A percentile compares a stretch with the other conserved stretches of the same genome.
Conservation (phyloP, 2,797 vertebrate species). For the Ctenochaetus hawaiiensis region DNA sequence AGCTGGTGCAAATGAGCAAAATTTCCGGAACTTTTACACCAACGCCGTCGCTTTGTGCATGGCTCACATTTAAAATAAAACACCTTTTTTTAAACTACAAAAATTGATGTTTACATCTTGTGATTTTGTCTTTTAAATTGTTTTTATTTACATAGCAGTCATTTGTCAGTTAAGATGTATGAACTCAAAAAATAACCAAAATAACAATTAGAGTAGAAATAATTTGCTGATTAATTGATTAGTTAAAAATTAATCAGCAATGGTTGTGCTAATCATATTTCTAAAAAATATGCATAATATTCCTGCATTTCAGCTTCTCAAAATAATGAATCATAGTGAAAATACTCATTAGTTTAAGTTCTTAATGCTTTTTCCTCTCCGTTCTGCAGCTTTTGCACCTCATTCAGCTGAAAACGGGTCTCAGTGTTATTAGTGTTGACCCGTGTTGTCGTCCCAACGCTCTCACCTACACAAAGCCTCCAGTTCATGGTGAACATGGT, state of each 20-base stretch:
- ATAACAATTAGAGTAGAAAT: neutral
- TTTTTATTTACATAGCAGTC: neutral
- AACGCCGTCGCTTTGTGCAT: conserved; percentile 31
- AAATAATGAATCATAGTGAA: neutral
- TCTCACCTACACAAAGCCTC: conserved; percentile 28
- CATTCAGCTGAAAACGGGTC: conserved; percentile 4
- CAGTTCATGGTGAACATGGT: conserved; percentile 30
- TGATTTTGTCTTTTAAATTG: neutral
- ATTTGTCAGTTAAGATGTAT: too few species aligned
- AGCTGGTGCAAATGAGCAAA: conserved; percentile 65
- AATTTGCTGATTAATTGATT: neutral
- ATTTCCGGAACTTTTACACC: conserved; percentile 35
- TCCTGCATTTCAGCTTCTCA: neutral
- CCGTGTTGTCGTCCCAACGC: neutral
- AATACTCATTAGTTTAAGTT: too few species aligned
- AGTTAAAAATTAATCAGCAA: neutral
- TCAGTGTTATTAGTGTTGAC: conserved; percentile 22
- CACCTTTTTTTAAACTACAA: neutral
- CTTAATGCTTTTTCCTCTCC: neutral
- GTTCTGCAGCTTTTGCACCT: neutral
- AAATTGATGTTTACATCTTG: neutral
- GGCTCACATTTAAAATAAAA: neutral
- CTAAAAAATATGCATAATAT: neutral
- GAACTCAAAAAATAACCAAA: neutral
- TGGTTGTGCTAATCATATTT: neutral